phyloP scores from a whole-genome alignment of 2,797 vertebrate genomes.

The Mormyrus hasselquistii region DNA sequence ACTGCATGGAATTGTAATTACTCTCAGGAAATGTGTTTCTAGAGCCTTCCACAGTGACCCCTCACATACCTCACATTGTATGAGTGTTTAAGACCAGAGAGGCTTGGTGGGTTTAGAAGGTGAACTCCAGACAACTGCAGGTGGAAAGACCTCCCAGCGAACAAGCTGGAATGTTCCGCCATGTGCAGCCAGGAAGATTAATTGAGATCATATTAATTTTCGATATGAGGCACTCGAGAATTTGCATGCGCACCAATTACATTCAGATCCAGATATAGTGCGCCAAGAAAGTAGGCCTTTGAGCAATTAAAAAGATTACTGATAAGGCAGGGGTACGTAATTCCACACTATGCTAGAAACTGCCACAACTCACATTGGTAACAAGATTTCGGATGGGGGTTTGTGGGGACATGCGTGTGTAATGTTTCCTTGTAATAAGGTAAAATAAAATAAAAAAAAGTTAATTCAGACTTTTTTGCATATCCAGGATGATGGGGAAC shows the following conservation, averaged over 20 bases:
- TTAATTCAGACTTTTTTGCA: background rate
- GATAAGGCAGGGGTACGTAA: background rate
- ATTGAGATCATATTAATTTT: slow-evolving; percentile 23
- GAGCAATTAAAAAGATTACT: slow-evolving; percentile 17
- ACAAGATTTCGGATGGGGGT: background rate
- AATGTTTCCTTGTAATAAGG: background rate
- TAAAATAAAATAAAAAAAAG: background rate
- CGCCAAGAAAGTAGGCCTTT: background rate
- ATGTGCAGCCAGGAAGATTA: slow-evolving; percentile 21
- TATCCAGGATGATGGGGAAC: background rate
- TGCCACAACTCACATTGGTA: background rate
- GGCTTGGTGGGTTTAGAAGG: background rate
- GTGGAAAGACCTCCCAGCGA: slow-evolving; percentile 9
- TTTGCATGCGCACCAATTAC: slow-evolving; percentile 15
- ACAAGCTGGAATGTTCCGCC: slow-evolving; percentile 13
- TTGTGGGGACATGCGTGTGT: background rate
- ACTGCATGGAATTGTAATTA: slow-evolving; percentile 17
- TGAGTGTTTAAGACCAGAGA: background rate
- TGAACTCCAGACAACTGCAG: background rate
- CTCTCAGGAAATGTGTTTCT: background rate
- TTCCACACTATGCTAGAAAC: background rate
- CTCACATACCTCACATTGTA: background rate
- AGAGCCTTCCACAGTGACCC: background rate
- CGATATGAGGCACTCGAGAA: slow-evolving; percentile 23
- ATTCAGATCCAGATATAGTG: slow-evolving; percentile 10